Evolutionary conservation across 2,797 vertebrate species (phyloP).

Genomic region (Sebastiscus albofasciatus): DNA sequence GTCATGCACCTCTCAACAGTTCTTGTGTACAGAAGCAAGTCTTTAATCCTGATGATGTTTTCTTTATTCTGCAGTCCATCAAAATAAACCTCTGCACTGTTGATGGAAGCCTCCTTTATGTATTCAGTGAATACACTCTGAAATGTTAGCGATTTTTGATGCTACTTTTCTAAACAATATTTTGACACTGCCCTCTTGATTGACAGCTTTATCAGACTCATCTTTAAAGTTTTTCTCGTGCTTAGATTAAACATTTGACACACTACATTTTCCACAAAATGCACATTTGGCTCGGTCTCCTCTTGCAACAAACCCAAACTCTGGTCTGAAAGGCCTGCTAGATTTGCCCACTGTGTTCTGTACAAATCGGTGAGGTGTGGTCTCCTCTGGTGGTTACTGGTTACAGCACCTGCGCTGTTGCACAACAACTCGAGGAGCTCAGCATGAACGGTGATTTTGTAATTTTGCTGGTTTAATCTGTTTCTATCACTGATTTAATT

Average conservation of each 20-base stretch:
- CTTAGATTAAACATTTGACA: neutral
- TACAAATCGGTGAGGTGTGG: neutral
- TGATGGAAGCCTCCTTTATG: neutral
- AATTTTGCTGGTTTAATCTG: neutral
- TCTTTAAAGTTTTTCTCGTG: neutral
- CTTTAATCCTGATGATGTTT: neutral
- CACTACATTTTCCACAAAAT: neutral
- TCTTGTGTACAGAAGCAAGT: neutral
- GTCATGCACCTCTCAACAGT: neutral
- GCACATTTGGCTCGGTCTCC: neutral
- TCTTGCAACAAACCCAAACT: neutral
- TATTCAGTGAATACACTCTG: neutral
- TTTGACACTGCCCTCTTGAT: neutral
- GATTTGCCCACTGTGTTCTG: neutral
- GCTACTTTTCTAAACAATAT: neutral
- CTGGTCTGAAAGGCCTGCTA: neutral
- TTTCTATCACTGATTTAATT: neutral
- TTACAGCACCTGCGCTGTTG: too few relatives aligned
- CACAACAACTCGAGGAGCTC: accelerated
- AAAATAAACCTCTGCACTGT: neutral
- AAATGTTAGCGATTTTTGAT: neutral
- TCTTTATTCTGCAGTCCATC: neutral
- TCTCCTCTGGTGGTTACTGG: neutral
- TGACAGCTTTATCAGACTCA: neutral
- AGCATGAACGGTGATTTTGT: neutral